Evolutionary conservation across 2,113 vertebrate species (phyloP).

Genomic region (Stegostoma tigrinum): DNA sequence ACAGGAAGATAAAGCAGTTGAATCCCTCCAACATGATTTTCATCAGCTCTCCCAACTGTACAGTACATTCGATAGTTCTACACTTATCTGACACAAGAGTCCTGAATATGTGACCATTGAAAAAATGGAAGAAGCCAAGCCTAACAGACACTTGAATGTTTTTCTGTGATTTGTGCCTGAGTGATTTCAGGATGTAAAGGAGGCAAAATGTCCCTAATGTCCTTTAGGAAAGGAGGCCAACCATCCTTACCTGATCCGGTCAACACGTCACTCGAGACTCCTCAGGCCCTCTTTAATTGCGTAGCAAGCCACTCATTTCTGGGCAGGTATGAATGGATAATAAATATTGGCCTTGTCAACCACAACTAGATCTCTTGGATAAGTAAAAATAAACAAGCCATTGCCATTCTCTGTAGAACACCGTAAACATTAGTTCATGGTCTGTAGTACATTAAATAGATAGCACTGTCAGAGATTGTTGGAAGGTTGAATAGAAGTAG

Average conservation of each 20-base stretch:
- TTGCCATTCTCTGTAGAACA: background rate
- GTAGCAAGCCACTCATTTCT: too few species aligned
- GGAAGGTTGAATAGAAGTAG: background rate
- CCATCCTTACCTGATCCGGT: too few species aligned
- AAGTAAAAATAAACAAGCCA: background rate
- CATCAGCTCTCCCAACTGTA: background rate
- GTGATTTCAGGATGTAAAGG: background rate
- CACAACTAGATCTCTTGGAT: too few species aligned
- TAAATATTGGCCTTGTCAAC: too few species aligned
- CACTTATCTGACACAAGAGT: background rate
- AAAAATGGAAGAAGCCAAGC: background rate
- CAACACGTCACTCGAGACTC: too few species aligned
- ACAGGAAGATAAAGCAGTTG: background rate
- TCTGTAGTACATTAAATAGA: background rate
- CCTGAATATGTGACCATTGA: background rate
- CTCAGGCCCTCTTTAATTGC: too few species aligned
- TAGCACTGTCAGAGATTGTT: background rate
- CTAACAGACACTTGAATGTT: background rate
- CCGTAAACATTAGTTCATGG: background rate
- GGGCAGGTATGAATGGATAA: too few species aligned
- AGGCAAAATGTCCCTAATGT: too few species aligned
- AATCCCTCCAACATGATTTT: background rate
- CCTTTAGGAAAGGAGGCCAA: too few species aligned
- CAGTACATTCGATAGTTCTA: background rate
- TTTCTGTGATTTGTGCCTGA: background rate